Conservation (phyloP, 2,888 invertebrate species). For the Calephelis perditalis region DNA sequence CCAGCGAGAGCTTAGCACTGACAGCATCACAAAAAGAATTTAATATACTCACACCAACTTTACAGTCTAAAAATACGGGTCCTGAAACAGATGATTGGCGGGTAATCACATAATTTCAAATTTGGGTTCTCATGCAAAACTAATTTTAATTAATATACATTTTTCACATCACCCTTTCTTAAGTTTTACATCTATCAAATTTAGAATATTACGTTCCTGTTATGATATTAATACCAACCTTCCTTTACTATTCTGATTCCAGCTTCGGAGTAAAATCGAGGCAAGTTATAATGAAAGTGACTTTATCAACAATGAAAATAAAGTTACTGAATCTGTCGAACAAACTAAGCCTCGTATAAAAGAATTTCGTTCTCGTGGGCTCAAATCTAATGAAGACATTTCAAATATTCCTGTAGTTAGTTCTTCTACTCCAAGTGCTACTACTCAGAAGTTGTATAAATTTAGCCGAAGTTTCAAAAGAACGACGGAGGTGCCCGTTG, state of each 20-base stretch:
- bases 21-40: conserved; percentile 72
- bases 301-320: conserved; percentile 33
- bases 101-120: conserved; percentile 47
- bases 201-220: not conserved
- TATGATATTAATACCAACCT: not conserved
- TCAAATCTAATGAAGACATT: conserved; percentile 3
- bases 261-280: conserved; percentile 54
- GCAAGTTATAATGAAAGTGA: conserved; percentile 36
- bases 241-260: conserved; percentile 34
- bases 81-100: conserved; percentile 57
- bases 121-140: conserved; percentile 8
- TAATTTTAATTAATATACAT: not conserved
- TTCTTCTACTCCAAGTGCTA: conserved; percentile 27
- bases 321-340: conserved; percentile 13
- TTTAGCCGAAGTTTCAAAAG: conserved; percentile 60
- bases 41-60: conserved; percentile 58
- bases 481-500: conserved; percentile 42
- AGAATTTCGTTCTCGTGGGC: conserved; percentile 1
- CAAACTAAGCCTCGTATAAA: not conserved
- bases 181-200: not conserved
- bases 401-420: not conserved
- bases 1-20: conserved; percentile 69
- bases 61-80: conserved; percentile 57
- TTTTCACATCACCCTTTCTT: not conserved
- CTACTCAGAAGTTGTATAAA: conserved; percentile 49